phyloP scores from a whole-genome alignment of 2,888 invertebrate genomes.

The Rhingia rostrata region DNA sequence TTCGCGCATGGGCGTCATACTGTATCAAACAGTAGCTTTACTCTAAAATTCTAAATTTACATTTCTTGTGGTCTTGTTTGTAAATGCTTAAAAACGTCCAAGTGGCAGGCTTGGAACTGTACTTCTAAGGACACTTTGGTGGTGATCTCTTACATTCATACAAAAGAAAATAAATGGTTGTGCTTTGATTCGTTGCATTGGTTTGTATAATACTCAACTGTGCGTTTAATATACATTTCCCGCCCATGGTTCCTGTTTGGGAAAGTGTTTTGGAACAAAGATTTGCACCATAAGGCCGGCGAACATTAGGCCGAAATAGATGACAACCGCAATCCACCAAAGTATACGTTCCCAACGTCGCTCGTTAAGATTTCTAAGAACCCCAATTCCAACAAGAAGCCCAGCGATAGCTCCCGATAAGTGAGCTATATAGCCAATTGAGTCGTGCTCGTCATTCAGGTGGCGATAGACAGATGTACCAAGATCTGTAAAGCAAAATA shows the following conservation, averaged over 20 bases:
- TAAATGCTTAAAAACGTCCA: conserved; percentile 47
- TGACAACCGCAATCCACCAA: conserved; percentile 91
- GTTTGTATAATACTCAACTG: conserved; percentile 10
- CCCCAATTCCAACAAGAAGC: conserved; percentile 90
- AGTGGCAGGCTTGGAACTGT: conserved; percentile 42
- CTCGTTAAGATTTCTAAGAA: conserved; percentile 91
- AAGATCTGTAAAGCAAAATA: conserved; percentile 92
- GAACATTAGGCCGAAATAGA: conserved; percentile 88
- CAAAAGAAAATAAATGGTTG: conserved; percentile 30
- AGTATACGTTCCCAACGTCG: conserved; percentile 91
- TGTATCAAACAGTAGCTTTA: conserved; percentile 12
- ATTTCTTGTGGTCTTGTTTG: conserved; percentile 14
- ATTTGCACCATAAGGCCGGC: conserved; percentile 90
- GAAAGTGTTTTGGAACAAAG: conserved; percentile 86
- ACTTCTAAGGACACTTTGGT: conserved; percentile 73
- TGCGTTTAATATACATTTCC: conserved; percentile 48
- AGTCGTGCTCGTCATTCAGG: conserved; percentile 87
- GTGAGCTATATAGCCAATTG: conserved; percentile 97
- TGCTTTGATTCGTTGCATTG: conserved; percentile 53
- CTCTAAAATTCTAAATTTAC: conserved; percentile 25
- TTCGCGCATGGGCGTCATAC: conserved; percentile 11
- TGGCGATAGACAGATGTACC: conserved; percentile 96
- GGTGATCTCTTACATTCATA: conserved; percentile 54
- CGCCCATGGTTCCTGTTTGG: conserved; percentile 77
- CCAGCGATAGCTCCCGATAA: conserved; percentile 96